Base-by-base conservation (phyloP, 1,140 invertebrate genomes). In the Drosophila rufa region DNA sequence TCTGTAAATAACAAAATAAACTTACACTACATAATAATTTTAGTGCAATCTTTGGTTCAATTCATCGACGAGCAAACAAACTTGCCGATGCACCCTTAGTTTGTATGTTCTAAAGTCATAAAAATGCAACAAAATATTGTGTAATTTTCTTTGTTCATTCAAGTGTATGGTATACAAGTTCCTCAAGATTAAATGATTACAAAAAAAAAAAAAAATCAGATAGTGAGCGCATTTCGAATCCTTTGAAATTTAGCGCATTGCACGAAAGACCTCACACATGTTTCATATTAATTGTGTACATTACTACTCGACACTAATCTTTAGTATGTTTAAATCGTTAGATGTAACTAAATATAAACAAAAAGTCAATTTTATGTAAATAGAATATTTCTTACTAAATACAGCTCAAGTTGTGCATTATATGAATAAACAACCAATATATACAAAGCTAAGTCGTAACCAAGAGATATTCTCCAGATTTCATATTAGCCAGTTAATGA, bases 121-220 rank as follows among this genome's bases (percentile, higher is more conserved):
- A 53, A 75, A 79, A 91, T 82, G 85, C 80, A 91, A 91, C 85
- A 83, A 91, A 91, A 86, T 79, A 84, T 86, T 82, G 77, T 90
- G 82, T 90, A 90, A 90, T 90, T 90, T 90, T 90, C 86, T 90
- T 90, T 90, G 86, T 90, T 91, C 87, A 91, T 91, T 91, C 87
- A 91, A 91, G 74, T 90, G 86, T 91, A 91, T 91, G 89, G 89
- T 91, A 91, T 91, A 92, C 89, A 91, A 91, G 89, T 91, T 91
- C 89, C 89, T 91, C 89, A 85, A 90, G 68, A 90, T 85, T 90
- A 90, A 87, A 89, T 56, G 77, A 84, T 80, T 78, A 77, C 80
- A 83, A 89, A 77, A 60, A 57, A 59, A 70, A 38, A 22, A 80
- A 53, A 73, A 66, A 64, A 73, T 42, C 64, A 73, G 80, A 85